Evolutionary conservation across 2,113 vertebrate genomes (phyloP).

Genomic region (Pteropus alecto): DNA sequence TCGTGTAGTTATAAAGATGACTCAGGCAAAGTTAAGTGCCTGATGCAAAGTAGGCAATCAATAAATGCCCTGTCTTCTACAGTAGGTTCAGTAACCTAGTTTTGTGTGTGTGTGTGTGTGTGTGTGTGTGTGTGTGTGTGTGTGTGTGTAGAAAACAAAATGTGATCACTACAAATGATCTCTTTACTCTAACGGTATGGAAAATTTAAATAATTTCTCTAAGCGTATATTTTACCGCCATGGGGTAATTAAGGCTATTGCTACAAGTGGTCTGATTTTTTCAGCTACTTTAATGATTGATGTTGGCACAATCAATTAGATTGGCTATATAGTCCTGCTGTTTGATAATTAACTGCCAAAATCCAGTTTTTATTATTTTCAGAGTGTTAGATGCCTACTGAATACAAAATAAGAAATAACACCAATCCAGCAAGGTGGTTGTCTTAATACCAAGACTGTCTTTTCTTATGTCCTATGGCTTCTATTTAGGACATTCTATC

Average conservation of each 20-base stretch:
- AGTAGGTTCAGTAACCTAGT: background rate
- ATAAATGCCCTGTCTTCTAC: background rate
- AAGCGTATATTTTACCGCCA: background rate
- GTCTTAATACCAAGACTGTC: background rate
- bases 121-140: no score
- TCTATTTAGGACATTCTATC: background rate
- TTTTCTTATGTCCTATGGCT: background rate
- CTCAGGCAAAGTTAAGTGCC: background rate
- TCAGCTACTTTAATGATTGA: background rate
- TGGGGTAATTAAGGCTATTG: background rate
- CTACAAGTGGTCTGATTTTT: background rate
- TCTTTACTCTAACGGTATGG: background rate
- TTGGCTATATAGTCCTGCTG: background rate
- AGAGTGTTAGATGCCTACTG: background rate
- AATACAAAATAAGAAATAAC: conserved; percentile 7
- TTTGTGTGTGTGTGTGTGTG: no score
- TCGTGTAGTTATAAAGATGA: background rate
- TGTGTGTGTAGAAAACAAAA: background rate
- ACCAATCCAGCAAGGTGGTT: background rate
- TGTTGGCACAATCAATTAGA: background rate
- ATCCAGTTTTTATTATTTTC: conserved; percentile 22
- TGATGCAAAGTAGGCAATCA: background rate
- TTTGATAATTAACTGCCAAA: conserved; percentile 49
- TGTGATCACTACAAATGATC: background rate
- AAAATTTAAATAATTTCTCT: background rate